Conservation (phyloP, 2,888 invertebrate species). For the Maniola hyperantus region DNA sequence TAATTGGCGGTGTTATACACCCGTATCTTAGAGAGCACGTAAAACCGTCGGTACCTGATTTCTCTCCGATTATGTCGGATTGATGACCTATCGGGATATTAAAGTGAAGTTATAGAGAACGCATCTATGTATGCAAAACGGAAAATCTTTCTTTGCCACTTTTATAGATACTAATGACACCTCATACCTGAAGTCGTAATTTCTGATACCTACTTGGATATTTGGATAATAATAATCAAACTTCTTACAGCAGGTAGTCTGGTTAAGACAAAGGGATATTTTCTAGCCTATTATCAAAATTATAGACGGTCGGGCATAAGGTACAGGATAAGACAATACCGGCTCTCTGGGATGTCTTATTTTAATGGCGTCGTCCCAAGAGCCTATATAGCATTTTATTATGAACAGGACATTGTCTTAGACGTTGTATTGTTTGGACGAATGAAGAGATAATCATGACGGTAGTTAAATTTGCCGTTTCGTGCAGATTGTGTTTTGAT, state of each 20-base stretch:
- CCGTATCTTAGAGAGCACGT: too few relatives aligned
- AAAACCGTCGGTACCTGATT: too few relatives aligned
- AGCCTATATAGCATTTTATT: conserved; percentile 68
- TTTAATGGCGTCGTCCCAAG: conserved; percentile 70
- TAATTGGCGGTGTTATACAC: too few relatives aligned
- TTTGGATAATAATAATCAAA: conserved; percentile 66
- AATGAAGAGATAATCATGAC: conserved; percentile 47
- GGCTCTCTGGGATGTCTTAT: conserved; percentile 61
- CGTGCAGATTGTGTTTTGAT: conserved; percentile 32
- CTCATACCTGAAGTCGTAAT: conserved; percentile 34
- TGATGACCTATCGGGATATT: too few relatives aligned
- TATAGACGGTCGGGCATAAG: conserved; percentile 64
- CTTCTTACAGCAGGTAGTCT: conserved; percentile 68
- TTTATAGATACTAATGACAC: background rate
- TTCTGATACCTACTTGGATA: conserved; percentile 45
- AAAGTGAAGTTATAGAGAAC: too few relatives aligned
- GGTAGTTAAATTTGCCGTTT: conserved; percentile 44
- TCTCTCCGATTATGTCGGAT: too few relatives aligned
- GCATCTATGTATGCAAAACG: too few relatives aligned
- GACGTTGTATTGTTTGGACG: conserved; percentile 54
- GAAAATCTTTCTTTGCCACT: background rate
- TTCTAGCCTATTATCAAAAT: conserved; percentile 81
- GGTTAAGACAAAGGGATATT: conserved; percentile 76
- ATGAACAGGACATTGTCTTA: conserved; percentile 61
- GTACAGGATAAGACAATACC: conserved; percentile 73